Base-by-base conservation (phyloP, 2,888 invertebrate genomes). In the Diplolepis rosae region DNA sequence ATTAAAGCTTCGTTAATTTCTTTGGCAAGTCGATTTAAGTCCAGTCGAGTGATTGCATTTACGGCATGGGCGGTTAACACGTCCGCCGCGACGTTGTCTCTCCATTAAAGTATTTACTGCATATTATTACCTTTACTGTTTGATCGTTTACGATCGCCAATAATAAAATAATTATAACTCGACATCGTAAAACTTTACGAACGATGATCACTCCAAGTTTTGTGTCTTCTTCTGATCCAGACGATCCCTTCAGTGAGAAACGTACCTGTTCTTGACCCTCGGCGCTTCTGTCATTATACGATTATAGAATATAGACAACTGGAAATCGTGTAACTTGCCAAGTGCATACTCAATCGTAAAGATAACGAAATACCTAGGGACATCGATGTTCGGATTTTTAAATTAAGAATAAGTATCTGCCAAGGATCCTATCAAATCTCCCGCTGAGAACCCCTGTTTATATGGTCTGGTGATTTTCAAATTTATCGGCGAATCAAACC, bases 121-220 rank as follows among this genome's bases (percentile, higher is more conserved):
- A 82, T 85, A 86, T 86, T 84, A 85, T 87, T 86, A 83, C 84
- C 82, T 82, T 83, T 79, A 79, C 82, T 83, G 85, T 84, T 83
- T 79, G 83, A 85, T 86, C 82, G 79, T 86, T 86, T 86, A 87
- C 86, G 87, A 85, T 86, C 83, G 78, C 74, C 81, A 83, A 86
- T 86, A 86, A 86, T 87, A 86, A 87, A 85, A 85, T 85, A 85
- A 87, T 87, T 87, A 85, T 85, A 86, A 85, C 84, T 84, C 79
- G 77, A 68, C 76, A 79, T 83, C 84, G 80, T 87, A 83, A 87
- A 85, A 79, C 77, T 84, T 83, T 81, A 82, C 78, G 81, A 78
- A 71, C 75, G 70, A 76, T 76, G 74, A 79, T 79, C 72, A 71
- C 71, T 65, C 75, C 69, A 30, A 67, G 48, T 61, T 61, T 61